Evolutionary conservation across 2,113 vertebrate genomes (phyloP).

Genomic region (Rhinolophus sinicus): DNA sequence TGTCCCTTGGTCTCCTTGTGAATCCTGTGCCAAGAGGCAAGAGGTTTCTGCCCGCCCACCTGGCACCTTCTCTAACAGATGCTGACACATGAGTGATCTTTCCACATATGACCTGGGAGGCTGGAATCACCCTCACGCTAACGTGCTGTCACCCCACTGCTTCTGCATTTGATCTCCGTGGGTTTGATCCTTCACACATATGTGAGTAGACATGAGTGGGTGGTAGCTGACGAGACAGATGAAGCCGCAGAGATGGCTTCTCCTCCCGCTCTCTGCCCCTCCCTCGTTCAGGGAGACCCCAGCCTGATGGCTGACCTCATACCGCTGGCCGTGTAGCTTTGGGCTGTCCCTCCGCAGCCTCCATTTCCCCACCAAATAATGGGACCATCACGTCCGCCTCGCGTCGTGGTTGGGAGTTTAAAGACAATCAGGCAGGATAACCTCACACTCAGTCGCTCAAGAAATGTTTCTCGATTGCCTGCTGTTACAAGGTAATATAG

Average conservation of each 20-base stretch:
- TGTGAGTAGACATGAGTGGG: no score
- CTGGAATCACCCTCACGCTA: no score
- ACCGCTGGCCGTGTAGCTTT: not conserved
- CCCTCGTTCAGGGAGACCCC: not conserved
- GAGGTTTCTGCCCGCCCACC: no score
- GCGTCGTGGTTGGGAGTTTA: not conserved
- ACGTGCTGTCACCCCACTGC: no score
- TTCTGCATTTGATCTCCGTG: not conserved
- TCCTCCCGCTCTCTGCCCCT: not conserved
- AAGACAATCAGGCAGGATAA: not conserved
- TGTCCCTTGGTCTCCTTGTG: no score
- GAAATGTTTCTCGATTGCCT: no score
- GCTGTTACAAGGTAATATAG: accelerated
- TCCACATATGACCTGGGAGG: no score
- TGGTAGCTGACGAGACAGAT: no score
- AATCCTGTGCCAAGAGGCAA: no score
- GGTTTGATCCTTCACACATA: not conserved
- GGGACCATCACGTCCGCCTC: accelerated
- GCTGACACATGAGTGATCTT: no score
- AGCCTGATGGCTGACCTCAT: accelerated
- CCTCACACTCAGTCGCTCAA: no score
- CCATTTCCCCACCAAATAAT: accelerated
- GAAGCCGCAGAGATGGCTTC: not conserved
- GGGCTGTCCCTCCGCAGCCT: not conserved
- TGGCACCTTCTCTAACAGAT: no score